These are phyloP conservation scores for Otolemur garnettii DNA, from an alignment of 2,113 vertebrate genomes.

Conservation along the genomic window DNA sequence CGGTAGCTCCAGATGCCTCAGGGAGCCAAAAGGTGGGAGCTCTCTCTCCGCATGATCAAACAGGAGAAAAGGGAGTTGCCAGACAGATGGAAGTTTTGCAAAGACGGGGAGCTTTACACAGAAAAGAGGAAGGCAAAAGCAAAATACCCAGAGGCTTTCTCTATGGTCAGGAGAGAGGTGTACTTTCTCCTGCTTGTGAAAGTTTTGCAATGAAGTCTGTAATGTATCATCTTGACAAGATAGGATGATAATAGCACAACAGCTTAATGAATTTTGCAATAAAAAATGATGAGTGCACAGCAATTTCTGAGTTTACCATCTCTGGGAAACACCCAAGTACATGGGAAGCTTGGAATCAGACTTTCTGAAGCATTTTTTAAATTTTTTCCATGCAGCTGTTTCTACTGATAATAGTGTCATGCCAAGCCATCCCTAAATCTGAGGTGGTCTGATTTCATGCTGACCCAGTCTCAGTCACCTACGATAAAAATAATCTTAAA, in stretches of 20 bases:
- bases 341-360: conserved; percentile 60
- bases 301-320: conserved; percentile 76
- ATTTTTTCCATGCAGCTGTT: neutral
- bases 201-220: conserved; percentile 81
- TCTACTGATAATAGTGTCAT: neutral
- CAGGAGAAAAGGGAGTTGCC: conserved; percentile 54
- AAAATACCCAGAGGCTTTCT: conserved; percentile 68
- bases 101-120: neutral
- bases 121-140: conserved; percentile 54
- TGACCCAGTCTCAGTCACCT: neutral
- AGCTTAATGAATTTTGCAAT: conserved; percentile 84
- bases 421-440: conserved; percentile 23
- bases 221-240: conserved; percentile 83
- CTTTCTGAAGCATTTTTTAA: neutral
- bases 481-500: conserved; percentile 55
- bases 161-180: conserved; percentile 46
- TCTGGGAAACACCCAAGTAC: conserved; percentile 79
- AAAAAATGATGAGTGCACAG: conserved; percentile 80
- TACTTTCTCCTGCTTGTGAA: conserved; percentile 73
- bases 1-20: neutral
- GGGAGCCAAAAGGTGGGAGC: neutral
- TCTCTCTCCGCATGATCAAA: neutral
- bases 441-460: conserved; percentile 57
- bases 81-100: conserved; percentile 8
- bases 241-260: conserved; percentile 73